Base-by-base conservation (phyloP, 1,140 invertebrate genomes). In the Limonius californicus region DNA sequence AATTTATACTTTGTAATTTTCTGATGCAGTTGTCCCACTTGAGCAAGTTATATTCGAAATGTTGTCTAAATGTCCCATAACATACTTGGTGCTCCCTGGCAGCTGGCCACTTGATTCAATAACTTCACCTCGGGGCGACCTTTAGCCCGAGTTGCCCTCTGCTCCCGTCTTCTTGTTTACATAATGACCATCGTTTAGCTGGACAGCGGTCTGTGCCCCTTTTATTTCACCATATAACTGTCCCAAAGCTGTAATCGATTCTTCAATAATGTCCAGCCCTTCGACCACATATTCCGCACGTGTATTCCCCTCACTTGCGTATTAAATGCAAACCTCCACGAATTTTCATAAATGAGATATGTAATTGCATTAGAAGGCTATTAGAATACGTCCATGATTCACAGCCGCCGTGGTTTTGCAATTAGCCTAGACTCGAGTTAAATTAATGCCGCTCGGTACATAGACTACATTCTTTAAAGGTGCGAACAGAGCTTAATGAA, bases 111-210 rank as follows among this genome's bases (percentile, higher is more conserved):
- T 65, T 68, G 62, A 71, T 71, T 72, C 68, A 72, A 71, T 72
- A 70, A 71, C 57, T 71, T 67, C 61, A 68, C 68, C 66, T 71
- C 60, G 50, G 57, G 57, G 60, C 23, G 63, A 68, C 68, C 66
- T 67, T 63, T 62, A 66, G 62, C 61, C 66, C 47, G 42, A 53
- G 43, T 45, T 64, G 53, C 62, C 58, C 64, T 60, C 56, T 27
- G 20, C 14, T 19, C 42, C 35, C 45, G 23, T 72, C 65, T 68
- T 62, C 70, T 72, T 72, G 69, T 73, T 73, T 73, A 73, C 71
- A 73, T 73, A 73, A 73, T 73, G 71, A 71, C 70, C 55, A 62
- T 69, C 68, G 69, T 71, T 71, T 70, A 65, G 68, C 45, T 54
- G 64, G 70, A 61, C 69, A 63, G 63, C 62, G 66, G 67, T 57